A percentile compares a stretch with the other conserved stretches of the same genome.
Conservation (phyloP, 2,113 vertebrate species). For the Pelmatolapia mariae region DNA sequence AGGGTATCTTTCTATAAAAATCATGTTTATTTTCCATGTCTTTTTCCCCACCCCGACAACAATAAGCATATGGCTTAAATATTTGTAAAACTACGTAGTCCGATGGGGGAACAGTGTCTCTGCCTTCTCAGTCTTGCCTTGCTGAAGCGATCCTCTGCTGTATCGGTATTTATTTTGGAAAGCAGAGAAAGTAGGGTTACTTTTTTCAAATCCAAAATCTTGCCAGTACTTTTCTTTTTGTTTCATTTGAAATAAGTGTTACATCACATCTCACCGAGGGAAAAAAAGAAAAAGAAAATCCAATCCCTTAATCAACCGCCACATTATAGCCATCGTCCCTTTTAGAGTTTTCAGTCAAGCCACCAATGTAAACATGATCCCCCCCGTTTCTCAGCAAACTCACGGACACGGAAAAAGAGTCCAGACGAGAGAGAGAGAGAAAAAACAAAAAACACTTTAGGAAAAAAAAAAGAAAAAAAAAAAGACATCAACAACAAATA, state of each 20-base stretch:
- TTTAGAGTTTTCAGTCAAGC: slow-evolving; percentile 16
- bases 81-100: slow-evolving; percentile 70
- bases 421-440: not conserved
- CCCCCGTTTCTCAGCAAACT: slow-evolving; percentile 18
- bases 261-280: not conserved
- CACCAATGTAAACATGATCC: slow-evolving; percentile 61
- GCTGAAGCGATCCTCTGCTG: slow-evolving; percentile 16
- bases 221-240: not conserved
- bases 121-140: slow-evolving; percentile 35
- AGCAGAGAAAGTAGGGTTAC: not conserved
- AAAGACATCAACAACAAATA: slow-evolving; percentile 17
- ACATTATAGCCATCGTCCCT: not conserved
- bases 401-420: not conserved
- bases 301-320: not conserved
- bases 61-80: slow-evolving; percentile 79
- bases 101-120: slow-evolving; percentile 23
- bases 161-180: not conserved
- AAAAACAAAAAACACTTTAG: not conserved
- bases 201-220: not conserved
- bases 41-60: slow-evolving; percentile 36
- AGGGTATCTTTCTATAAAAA: slow-evolving; percentile 59
- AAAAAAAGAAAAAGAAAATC: not conserved
- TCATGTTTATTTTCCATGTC: not conserved
- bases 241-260: not conserved
- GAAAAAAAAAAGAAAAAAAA: not conserved